Conservation (phyloP, 92 coral and sea anemone species). For the Zoanthus gigantus region DNA sequence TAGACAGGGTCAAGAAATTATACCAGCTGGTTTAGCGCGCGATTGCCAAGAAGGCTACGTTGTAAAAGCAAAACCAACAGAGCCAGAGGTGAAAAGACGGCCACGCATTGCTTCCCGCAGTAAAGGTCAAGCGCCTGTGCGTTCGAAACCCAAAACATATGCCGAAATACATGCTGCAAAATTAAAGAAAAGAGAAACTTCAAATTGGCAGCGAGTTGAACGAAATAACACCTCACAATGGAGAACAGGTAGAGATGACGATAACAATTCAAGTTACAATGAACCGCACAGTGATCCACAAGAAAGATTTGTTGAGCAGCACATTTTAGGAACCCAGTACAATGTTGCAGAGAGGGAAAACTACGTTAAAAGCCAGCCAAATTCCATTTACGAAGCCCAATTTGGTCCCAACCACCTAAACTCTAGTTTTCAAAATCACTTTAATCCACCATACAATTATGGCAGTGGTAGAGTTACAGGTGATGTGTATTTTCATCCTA, state of each 20-base stretch:
- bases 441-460: neutral
- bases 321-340: neutral
- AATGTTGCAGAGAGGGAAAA: neutral
- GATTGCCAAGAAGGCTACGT: neutral
- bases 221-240: neutral
- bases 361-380: neutral
- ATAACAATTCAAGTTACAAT: neutral
- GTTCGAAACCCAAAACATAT: constrained; percentile 41
- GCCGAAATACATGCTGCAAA: constrained; percentile 39
- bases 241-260: neutral
- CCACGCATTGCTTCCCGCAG: neutral
- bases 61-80: neutral
- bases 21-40: neutral
- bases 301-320: constrained; percentile 1
- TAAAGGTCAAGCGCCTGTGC: constrained; percentile 12
- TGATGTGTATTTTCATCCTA: neutral
- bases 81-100: constrained; percentile 21
- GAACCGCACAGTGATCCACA: constrained; percentile 16
- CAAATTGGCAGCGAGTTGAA: neutral
- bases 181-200: constrained; percentile 13
- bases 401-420: neutral
- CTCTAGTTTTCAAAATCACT: constrained; percentile 16
- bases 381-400: neutral
- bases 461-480: constrained; percentile 3
- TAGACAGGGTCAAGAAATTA: neutral